Conservation (phyloP, 2,113 vertebrate species). For the Pygoscelis antarcticus region DNA sequence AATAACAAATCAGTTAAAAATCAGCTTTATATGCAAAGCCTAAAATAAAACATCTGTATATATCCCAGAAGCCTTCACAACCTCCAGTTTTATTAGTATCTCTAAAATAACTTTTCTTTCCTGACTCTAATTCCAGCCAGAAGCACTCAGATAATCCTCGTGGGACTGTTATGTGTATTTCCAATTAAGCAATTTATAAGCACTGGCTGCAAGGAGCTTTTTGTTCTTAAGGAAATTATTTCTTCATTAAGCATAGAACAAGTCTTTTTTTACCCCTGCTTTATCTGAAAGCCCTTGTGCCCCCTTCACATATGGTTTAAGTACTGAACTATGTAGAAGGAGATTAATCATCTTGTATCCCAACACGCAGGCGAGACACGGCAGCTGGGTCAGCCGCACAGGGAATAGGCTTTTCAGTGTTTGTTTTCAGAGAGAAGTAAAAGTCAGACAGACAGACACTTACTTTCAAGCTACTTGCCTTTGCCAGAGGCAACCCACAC, state of each 20-base stretch:
- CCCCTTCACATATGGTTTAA: constrained; percentile 33
- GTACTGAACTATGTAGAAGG: constrained; percentile 50
- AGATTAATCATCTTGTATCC: constrained; percentile 51
- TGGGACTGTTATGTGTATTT: constrained; percentile 61
- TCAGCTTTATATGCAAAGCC: constrained; percentile 29
- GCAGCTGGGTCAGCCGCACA: constrained; percentile 28
- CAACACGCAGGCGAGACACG: neutral
- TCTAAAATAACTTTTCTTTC: constrained; percentile 63
- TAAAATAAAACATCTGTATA: constrained; percentile 41
- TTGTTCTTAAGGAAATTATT: constrained; percentile 68
- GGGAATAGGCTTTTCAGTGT: constrained; percentile 52
- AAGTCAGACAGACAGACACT: constrained; percentile 54
- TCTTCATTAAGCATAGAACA: constrained; percentile 61
- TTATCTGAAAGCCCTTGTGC: constrained; percentile 55
- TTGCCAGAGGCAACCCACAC: constrained; percentile 63
- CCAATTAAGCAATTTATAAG: constrained; percentile 72
- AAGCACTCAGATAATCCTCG: constrained; percentile 55
- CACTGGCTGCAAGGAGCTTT: constrained; percentile 50
- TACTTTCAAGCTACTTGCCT: constrained; percentile 51
- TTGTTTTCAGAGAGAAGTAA: constrained; percentile 44
- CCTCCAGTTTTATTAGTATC: constrained; percentile 53
- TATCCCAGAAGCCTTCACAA: constrained; percentile 44
- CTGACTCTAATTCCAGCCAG: constrained; percentile 61
- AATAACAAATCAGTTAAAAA: neutral
- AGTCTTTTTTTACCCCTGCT: constrained; percentile 44